These are phyloP conservation scores for Lasioglossum oenotherae DNA, from an alignment of 2,888 invertebrate species.

Conservation along the genomic window DNA sequence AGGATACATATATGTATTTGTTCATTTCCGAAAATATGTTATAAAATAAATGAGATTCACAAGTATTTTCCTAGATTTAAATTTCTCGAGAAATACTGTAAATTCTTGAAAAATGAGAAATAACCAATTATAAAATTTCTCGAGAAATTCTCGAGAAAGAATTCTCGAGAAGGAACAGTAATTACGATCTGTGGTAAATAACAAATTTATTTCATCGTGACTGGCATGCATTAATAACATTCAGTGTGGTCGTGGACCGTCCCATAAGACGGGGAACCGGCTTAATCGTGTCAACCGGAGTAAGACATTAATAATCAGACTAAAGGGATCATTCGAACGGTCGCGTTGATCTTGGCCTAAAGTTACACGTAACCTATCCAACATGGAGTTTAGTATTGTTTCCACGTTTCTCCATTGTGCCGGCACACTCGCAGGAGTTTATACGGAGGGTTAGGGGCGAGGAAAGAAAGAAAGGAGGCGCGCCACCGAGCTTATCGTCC, in stretches of 20 bases:
- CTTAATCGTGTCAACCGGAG: background rate
- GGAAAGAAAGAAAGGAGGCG: conserved; percentile 16
- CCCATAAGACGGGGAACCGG: background rate
- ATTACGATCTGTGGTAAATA: background rate
- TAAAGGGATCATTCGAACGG: background rate
- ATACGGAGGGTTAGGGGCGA: background rate
- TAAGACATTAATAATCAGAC: background rate
- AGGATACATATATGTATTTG: too few species aligned
- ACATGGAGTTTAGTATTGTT: conserved; percentile 44
- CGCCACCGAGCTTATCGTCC: conserved; percentile 54
- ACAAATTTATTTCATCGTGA: background rate
- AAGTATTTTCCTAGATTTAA: too few species aligned
- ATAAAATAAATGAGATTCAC: too few species aligned
- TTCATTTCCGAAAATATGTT: too few species aligned
- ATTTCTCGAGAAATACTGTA: too few species aligned
- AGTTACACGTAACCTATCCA: conserved; percentile 40
- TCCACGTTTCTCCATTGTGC: conserved; percentile 40
- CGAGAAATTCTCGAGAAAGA: too few species aligned
- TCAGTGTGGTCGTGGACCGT: background rate
- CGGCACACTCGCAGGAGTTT: conserved; percentile 23
- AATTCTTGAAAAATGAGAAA: too few species aligned
- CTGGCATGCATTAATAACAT: background rate
- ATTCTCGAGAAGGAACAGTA: too few species aligned
- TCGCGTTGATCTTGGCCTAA: conserved; percentile 9
- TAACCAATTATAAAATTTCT: too few species aligned